Conservation (phyloP, 1,140 invertebrate genomes). For the Leptopilina clavipes region DNA sequence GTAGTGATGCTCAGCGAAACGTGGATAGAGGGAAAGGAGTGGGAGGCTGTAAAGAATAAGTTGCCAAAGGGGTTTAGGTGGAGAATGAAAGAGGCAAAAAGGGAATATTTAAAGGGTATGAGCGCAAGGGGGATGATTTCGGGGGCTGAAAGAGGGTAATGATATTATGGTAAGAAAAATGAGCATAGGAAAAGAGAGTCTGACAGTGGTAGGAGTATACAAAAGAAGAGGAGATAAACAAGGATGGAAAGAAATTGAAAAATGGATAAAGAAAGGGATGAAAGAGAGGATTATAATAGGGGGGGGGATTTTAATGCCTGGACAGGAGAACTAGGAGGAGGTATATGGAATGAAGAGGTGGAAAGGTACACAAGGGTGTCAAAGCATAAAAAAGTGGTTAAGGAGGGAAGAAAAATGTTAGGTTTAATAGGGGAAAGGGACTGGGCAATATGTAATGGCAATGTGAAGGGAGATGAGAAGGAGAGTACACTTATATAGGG, state of each 20-base stretch:
- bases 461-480: not conserved
- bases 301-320: not conserved
- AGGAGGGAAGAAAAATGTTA: not conserved
- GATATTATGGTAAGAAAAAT: not conserved
- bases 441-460: not conserved
- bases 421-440: not conserved
- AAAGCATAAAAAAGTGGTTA: not conserved
- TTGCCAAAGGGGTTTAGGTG: not conserved
- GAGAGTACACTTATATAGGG: not conserved
- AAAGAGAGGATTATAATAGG: not conserved
- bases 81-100: not conserved
- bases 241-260: not conserved
- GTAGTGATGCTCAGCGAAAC: not conserved
- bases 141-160: not conserved
- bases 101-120: not conserved
- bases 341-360: not conserved
- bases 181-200: not conserved
- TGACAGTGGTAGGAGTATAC: not conserved
- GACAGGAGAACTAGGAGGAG: not conserved
- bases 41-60: not conserved
- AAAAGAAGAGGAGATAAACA: not conserved
- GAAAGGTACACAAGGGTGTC: not conserved
- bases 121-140: not conserved
- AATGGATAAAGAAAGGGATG: not conserved
- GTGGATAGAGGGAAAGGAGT: not conserved